Evolutionary conservation across 2,888 invertebrate genomes (phyloP).

Genomic region (Sesia apiformis): DNA sequence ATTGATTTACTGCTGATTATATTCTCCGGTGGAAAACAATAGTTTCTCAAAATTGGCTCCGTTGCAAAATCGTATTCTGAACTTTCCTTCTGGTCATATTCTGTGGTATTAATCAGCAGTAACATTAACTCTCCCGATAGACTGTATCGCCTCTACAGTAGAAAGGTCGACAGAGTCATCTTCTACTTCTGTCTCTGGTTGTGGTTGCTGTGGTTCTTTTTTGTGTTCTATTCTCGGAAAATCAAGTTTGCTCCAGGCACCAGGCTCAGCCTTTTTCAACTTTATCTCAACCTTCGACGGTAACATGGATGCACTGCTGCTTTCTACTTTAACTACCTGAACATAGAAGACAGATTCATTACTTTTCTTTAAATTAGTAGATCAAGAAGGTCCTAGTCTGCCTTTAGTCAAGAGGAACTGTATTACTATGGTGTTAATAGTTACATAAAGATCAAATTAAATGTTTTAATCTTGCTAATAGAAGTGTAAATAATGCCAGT

Average conservation of each 20-base stretch:
- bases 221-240: conserved; percentile 63
- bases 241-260: conserved; percentile 86
- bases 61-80: too few relatives aligned
- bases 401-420: background rate
- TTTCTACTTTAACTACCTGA: conserved; percentile 84
- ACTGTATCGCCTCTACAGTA: conserved; percentile 74
- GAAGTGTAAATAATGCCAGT: too few relatives aligned
- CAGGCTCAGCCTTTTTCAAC: conserved; percentile 88
- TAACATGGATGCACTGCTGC: conserved; percentile 84
- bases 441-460: too few relatives aligned
- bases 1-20: too few relatives aligned
- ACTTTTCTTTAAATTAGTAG: too few relatives aligned
- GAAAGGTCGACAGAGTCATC: conserved; percentile 83
- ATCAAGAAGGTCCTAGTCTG: background rate
- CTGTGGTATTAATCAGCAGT: conserved; percentile 19
- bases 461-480: too few relatives aligned
- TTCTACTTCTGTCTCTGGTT: conserved; percentile 21
- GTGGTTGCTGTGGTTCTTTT: conserved; percentile 21
- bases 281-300: conserved; percentile 95
- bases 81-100: background rate
- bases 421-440: too few relatives aligned
- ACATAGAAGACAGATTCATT: conserved; percentile 11
- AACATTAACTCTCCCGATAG: conserved; percentile 59
- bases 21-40: too few relatives aligned
- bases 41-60: too few relatives aligned